Percentiles rank a stretch among this genome's conserved stretches.
Conservation (phyloP, 1,140 invertebrate genomes). For the fruit fly (Drosophila melanogaster) region Release_6_plus_ISO1_MT NT_033777.3:10769501-10770000, state of each 20-base stretch:
- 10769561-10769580: constrained; percentile 34
- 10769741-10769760: constrained; percentile 12
- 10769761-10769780: neutral
- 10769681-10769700: constrained; percentile 7
- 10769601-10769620: constrained; percentile 51
- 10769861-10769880: constrained; percentile 14
- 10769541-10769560: constrained; percentile 39
- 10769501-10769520: constrained; percentile 69
- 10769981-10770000: constrained; percentile 30
- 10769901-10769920: constrained; percentile 50
- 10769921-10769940: constrained; percentile 42
- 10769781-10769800: neutral
- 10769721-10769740: constrained; percentile 8
- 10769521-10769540: constrained; percentile 59
- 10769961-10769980: constrained; percentile 47
- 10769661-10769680: constrained; percentile 21
- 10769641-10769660: constrained; percentile 35
- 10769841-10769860: too few relatives aligned
- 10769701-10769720: neutral
- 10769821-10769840: neutral
- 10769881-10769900: constrained; percentile 35
- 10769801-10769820: neutral
- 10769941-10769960: constrained; percentile 46
- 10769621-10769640: constrained; percentile 55
- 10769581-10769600: constrained; percentile 46